These are phyloP conservation scores for Cetoscarus ocellatus DNA, from an alignment of 2,797 vertebrate genomes.

Conservation along the genomic window DNA sequence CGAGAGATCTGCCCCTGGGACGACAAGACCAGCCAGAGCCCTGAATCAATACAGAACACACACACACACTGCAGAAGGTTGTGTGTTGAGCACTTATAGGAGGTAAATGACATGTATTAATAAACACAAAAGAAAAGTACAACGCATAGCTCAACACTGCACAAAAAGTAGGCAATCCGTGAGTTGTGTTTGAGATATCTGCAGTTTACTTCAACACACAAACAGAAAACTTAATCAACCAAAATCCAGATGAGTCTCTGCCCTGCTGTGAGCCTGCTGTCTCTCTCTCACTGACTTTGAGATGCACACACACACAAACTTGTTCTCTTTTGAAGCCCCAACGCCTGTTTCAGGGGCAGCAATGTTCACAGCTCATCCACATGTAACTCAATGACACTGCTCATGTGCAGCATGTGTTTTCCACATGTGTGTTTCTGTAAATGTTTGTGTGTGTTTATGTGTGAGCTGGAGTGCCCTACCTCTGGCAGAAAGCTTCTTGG, in stretches of 20 bases:
- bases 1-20: conserved; percentile 82
- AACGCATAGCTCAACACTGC: neutral
- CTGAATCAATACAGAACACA: conserved; percentile 77
- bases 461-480: conserved; percentile 82
- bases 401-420: conserved; percentile 34
- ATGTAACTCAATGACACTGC: conserved; percentile 35
- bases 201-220: conserved; percentile 11
- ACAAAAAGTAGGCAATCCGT: conserved; percentile 26
- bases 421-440: conserved; percentile 5
- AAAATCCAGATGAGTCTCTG: conserved; percentile 51
- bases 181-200: conserved; percentile 15
- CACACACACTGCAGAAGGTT: conserved; percentile 32
- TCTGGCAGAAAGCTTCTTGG: conserved; percentile 98
- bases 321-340: conserved; percentile 23
- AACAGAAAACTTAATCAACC: conserved; percentile 20
- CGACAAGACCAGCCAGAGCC: conserved; percentile 80
- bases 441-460: conserved; percentile 3
- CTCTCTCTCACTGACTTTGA: conserved; percentile 13
- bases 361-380: conserved; percentile 53
- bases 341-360: conserved; percentile 48
- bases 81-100: conserved; percentile 46
- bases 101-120: conserved; percentile 49
- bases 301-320: conserved; percentile 6
- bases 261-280: conserved; percentile 12
- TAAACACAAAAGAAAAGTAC: conserved; percentile 24